phyloP scores from a whole-genome alignment of 2,113 vertebrate species.

The Conger conger region DNA sequence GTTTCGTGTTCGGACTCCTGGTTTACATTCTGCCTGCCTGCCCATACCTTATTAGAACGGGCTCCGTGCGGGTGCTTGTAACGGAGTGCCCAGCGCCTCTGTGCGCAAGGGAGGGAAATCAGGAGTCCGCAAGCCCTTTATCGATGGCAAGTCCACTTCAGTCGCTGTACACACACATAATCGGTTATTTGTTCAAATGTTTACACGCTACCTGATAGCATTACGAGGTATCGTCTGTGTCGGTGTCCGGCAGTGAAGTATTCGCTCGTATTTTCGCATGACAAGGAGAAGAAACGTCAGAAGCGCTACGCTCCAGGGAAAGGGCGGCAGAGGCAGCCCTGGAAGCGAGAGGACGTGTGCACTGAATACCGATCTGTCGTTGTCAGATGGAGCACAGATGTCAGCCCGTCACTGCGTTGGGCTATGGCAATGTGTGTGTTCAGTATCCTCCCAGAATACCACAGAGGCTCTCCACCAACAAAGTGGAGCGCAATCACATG shows the following conservation, averaged over 20 bases:
- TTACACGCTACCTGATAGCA: neutral
- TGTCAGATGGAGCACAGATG: constrained; percentile 70
- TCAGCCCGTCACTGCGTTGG: constrained; percentile 67
- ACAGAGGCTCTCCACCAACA: neutral
- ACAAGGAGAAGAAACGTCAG: constrained; percentile 49
- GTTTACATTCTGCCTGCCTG: neutral
- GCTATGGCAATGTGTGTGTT: constrained; percentile 39
- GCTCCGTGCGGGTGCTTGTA: neutral
- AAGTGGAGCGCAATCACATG: neutral
- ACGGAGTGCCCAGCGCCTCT: neutral
- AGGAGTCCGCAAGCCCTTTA: neutral
- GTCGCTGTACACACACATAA: neutral
- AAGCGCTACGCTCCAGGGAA: constrained; percentile 55
- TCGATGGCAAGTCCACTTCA: neutral
- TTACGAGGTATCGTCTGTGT: neutral
- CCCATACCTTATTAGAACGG: neutral
- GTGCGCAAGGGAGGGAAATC: neutral
- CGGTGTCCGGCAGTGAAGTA: neutral
- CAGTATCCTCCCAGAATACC: constrained; percentile 22
- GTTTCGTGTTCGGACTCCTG: neutral
- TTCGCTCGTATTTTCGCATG: neutral
- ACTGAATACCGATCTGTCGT: constrained; percentile 70
- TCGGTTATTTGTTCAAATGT: neutral
- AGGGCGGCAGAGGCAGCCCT: constrained; percentile 59
- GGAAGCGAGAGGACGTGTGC: constrained; percentile 65